Evolutionary conservation across 2,797 vertebrate genomes (phyloP), one percentile per base, ranked within the genome.

Genomic region (Erethizon dorsatum): DNA sequence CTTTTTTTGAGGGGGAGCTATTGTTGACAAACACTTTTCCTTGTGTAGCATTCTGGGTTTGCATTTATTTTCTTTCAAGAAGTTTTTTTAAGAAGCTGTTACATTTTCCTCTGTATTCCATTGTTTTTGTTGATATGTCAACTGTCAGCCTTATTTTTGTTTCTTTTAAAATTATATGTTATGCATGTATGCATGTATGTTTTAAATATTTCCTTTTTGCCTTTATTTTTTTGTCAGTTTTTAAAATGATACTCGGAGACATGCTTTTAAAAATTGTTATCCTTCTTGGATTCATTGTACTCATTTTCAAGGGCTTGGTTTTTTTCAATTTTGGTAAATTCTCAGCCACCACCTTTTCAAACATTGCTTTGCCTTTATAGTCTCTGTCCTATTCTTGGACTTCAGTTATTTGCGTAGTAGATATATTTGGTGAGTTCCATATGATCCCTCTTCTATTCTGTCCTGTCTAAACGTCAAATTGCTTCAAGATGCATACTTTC

Each of bases 261-360:
- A 15, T 92, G 56, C 45, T 83, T 92, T 77, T 63, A 63, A 77
- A 54, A 77, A 54, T 22, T 63, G 18, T 52, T 92, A 41, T 54
- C 5, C n/a, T 59, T 7, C 41, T 33, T 92, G 45, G 22, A 54
- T 85, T 41, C 10, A 52, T 41, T 33, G 18, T 61, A 63, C 12
- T 52, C 37, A 61, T n/a, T 85, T 54, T 78, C 41, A 31, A 77
- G 57, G 18, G 7, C n/a, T 10, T 45, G 2, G 50, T 14, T 50
- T 14, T 91, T 59, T 54, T 50, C 41, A 28, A 11, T 73, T 73
- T 83, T 91, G 31, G 52, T 59, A 73, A 83, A 37, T 59, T 52
- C 10, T 75, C 33, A 92, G 47, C 26, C 5, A 52, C 71, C 75
- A 92, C 67, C 9, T 67, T 96, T 85, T 91, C 59, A 88, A 61